Base-by-base conservation (phyloP, 2,113 vertebrate genomes). In the Tragelaphus buxtoni region DNA sequence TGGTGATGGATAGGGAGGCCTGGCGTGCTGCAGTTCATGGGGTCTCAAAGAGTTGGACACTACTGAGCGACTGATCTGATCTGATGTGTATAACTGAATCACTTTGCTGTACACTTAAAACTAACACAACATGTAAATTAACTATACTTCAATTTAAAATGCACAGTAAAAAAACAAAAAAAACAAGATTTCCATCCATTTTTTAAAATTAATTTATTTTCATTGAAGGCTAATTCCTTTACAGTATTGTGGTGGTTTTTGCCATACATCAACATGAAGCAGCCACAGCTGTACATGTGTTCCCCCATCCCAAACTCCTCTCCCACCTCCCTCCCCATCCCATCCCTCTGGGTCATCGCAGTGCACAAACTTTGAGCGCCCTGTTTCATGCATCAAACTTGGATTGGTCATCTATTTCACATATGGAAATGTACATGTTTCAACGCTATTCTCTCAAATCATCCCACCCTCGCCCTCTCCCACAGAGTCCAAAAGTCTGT, bases 271-370 rank as follows among this genome's bases (percentile, higher is more conserved):
- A 22, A 22, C 65, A 22, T 11, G 32, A 69, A 69, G 8, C 18
- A 39, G n/a, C 65, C 63, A 69, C 63, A 69, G 9, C 17, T 22
- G 18, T 69, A 22, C 63, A 69, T 10, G 17, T 69, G 63, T 65
- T 2, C 63, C n/a, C 32, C 17, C 2, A 0, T 10, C n/a, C n/a
- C 63, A 65, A n/a, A n/a, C 61, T 17, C 30, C 30, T 30, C 30
- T 32, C 61, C 61, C 14, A n/a, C 30, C 32, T n/a, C 16, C 7
- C 7, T 63, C 61, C 61, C 32, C 8, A 20, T 35, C 17, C 9
- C 32, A 65, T 35, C 32, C 60, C 17, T 65, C 63, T 35, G 17
- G 63, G 17, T 65, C 17, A 65, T 65, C 63, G 32, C 17, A 65
- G 17, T 35, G 63, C 63, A n/a, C 63, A 16, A n/a, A 2, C 63